A percentile compares a stretch with the other conserved stretches of the same genome.
Conservation (phyloP, 2,888 invertebrate species). For the Agrochola circellaris region DNA sequence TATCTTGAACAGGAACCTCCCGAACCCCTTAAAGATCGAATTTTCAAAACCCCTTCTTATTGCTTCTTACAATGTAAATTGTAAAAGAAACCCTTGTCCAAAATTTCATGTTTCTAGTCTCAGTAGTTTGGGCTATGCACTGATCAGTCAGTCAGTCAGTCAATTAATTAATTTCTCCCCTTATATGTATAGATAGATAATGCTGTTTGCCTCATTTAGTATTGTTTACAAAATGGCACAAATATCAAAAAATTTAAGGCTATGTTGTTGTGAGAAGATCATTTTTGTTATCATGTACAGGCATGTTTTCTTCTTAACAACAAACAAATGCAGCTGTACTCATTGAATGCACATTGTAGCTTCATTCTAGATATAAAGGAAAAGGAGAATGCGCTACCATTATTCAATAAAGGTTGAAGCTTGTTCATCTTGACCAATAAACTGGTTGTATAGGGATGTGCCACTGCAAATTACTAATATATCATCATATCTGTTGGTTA, state of each 20-base stretch:
- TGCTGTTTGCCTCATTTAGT: background rate
- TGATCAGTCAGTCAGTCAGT: no score
- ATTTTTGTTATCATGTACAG: background rate
- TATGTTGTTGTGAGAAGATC: background rate
- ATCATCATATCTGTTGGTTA: background rate
- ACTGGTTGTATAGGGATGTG: constrained; percentile 1
- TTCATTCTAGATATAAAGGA: constrained; percentile 15
- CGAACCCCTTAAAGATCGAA: no score
- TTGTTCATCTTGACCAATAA: constrained; percentile 38
- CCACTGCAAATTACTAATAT: background rate
- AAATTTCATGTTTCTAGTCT: no score
- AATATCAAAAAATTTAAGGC: background rate
- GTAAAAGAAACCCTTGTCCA: no score
- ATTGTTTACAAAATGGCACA: background rate
- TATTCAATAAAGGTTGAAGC: constrained; percentile 41
- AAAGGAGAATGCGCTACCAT: constrained; percentile 31
- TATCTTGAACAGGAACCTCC: no score
- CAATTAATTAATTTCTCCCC: no score
- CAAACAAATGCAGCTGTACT: constrained; percentile 1
- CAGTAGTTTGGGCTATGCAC: no score
- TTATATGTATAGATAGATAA: no score
- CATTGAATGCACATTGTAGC: constrained; percentile 32
- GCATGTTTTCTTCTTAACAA: constrained; percentile 9
- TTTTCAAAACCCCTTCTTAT: no score
- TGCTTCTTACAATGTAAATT: no score